Base-by-base conservation (phyloP, 2,888 invertebrate species). In the Erebia palarica region DNA sequence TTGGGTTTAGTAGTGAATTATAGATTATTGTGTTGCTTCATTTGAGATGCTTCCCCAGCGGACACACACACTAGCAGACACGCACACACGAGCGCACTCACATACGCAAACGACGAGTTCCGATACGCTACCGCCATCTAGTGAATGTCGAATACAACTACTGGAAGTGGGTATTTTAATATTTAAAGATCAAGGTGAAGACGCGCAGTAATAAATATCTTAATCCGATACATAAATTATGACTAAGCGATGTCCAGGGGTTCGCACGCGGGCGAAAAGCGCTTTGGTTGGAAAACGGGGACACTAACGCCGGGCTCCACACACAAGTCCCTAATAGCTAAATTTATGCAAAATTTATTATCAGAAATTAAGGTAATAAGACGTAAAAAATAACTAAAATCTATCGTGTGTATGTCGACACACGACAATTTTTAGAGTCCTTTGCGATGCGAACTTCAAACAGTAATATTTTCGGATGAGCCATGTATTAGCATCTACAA, bases 211-310 rank as follows among this genome's bases (percentile, higher is more conserved):
- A 74, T 74, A 74, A 74, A 74, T 74, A 74, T 70, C 73, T 74
- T 70, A 74, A 68, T 16, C 10, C 60, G 59, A 73, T 69, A 76
- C 55, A 77, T 78, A 77, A 78, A 75, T 75, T 79, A 78, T 78
- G 78, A 79, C 79, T 80, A 78, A 69, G 71, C 71, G 70, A 63
- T 58, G 75, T 74, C 75, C 71, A 21, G 16, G 9, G 68, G 74
- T 73, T 61, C 21, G 66, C 68, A 66, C 65, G 66, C 63, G 71
- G 68, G 70, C 69, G 74, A 49, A 44, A 66, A 72, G 73, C 71
- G 70, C 75, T 75, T 75, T 73, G 75, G 75, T 75, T 72, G 64
- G 57, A 68, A 57, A 59, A 9, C 9, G 18, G 1, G 10, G 10
- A 18, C 21, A 58, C 5, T 5, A 27, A 5, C 1, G 57, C 21